Evolutionary conservation across 1,140 invertebrate species (phyloP).

Genomic region (Ctenoplectra terminalis): DNA sequence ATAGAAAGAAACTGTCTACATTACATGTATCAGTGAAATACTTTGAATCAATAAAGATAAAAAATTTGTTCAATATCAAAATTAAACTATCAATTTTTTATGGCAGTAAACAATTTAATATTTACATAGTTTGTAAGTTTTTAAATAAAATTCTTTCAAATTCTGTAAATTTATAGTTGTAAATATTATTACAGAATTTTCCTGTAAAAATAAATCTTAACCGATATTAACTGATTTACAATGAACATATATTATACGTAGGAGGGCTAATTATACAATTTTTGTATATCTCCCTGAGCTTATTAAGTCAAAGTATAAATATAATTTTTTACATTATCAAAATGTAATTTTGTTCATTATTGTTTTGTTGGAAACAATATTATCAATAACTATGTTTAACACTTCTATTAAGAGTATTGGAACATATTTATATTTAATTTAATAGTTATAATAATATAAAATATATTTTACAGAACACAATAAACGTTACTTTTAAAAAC

Average conservation of each 20-base stretch:
- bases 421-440: not conserved
- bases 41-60: constrained; percentile 64
- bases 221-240: not conserved
- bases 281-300: constrained; percentile 33
- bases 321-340: constrained; percentile 44
- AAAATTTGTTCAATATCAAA: constrained; percentile 53
- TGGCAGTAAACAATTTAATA: constrained; percentile 73
- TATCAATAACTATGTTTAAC: no score
- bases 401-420: not conserved
- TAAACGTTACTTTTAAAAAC: no score
- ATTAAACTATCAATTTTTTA: constrained; percentile 65
- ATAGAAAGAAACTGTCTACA: constrained; percentile 49
- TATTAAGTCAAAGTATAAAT: not conserved
- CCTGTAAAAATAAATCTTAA: constrained; percentile 27
- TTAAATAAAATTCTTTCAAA: constrained; percentile 46
- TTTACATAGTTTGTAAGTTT: constrained; percentile 62
- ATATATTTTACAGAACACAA: not conserved
- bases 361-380: not conserved
- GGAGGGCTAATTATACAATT: constrained; percentile 2
- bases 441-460: not conserved
- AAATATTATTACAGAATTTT: constrained; percentile 15
- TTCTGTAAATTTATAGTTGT: constrained; percentile 37
- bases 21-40: constrained; percentile 67
- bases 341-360: constrained; percentile 52
- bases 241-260: not conserved